Base-by-base conservation (phyloP, 2,888 invertebrate genomes). In the Glomeris marginata region DNA sequence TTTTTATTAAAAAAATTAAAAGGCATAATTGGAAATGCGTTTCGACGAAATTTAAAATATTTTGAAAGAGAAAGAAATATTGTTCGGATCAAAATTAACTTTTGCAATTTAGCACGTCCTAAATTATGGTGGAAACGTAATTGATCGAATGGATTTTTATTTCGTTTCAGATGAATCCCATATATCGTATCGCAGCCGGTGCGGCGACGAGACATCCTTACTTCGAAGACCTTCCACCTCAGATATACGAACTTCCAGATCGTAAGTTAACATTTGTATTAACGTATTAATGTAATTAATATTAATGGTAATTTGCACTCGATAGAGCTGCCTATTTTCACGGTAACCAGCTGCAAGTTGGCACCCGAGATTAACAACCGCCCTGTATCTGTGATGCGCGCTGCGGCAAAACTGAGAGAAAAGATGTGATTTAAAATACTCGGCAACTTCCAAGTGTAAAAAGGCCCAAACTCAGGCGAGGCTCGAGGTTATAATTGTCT, bases 241-340 rank as follows among this genome's bases (percentile, higher is more conserved):
- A 87, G 70, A 76, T 97, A 58, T 77, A 84, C 65, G 85, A 90
- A 65, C 74, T 97, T 72, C 88, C 90, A 59, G 90, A 91, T 66
- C 88, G 94, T 94, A 68, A 76, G 78, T 69, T 8, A 6, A 11
- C 5, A 44, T 20, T 44, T 44, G 5, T n/a, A 20, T 44, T 28
- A n/a, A n/a, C n/a, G n/a, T n/a, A n/a, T n/a, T n/a, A n/a, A n/a
- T n/a, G n/a, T n/a, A n/a, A n/a, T n/a, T n/a, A n/a, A n/a, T n/a
- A n/a, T n/a, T n/a, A n/a, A n/a, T n/a, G n/a, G n/a, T n/a, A n/a
- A n/a, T 59, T 62, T 62, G 58, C 60, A 69, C 69, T 67, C 80
- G 80, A 40, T 79, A 94, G 94, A 88, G 72, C 80, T 86, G 64
- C 91, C 92, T 63, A 88, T 95, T 74, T 91, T 88, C 74, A 86